phyloP scores from a whole-genome alignment of 2,797 vertebrate species.

The Salmo trutta region DNA sequence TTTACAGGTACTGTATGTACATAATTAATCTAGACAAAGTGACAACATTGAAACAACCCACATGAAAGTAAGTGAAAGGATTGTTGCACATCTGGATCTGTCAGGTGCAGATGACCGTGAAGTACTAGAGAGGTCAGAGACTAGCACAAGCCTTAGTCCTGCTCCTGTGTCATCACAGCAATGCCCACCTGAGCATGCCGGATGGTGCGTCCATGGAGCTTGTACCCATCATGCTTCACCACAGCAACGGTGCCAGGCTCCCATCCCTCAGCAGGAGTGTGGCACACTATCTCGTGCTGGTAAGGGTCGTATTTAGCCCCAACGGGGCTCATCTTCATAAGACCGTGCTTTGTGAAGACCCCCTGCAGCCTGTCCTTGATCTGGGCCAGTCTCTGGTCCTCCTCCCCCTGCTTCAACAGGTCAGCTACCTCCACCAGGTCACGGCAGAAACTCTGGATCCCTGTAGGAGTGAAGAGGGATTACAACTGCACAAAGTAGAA shows the following conservation, averaged over 20 bases:
- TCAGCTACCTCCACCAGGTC: conserved; percentile 86
- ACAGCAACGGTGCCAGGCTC: conserved; percentile 79
- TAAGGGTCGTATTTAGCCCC: conserved; percentile 83
- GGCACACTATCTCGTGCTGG: conserved; percentile 83
- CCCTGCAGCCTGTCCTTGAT: conserved; percentile 78
- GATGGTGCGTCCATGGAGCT: conserved; percentile 84
- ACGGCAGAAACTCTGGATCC: conserved; percentile 87
- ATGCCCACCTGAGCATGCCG: conserved; percentile 83
- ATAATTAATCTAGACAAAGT: not conserved
- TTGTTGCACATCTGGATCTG: not conserved
- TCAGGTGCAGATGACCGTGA: not conserved
- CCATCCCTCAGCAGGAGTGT: conserved; percentile 75
- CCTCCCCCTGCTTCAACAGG: conserved; percentile 72
- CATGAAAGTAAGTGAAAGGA: not conserved
- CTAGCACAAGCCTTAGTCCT: conserved; percentile 18
- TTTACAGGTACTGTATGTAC: not conserved
- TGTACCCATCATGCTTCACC: conserved; percentile 84
- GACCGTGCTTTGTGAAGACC: conserved; percentile 83
- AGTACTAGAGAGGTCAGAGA: not conserved
- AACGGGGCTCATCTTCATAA: conserved; percentile 83
- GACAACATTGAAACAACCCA: not conserved
- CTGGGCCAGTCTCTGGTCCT: conserved; percentile 69
- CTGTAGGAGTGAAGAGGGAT: conserved; percentile 49
- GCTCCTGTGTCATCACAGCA: conserved; percentile 78
- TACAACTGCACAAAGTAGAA: not conserved